These are phyloP conservation scores for Karalla daura DNA, from an alignment of 2,797 vertebrate genomes.

Conservation along the genomic window DNA sequence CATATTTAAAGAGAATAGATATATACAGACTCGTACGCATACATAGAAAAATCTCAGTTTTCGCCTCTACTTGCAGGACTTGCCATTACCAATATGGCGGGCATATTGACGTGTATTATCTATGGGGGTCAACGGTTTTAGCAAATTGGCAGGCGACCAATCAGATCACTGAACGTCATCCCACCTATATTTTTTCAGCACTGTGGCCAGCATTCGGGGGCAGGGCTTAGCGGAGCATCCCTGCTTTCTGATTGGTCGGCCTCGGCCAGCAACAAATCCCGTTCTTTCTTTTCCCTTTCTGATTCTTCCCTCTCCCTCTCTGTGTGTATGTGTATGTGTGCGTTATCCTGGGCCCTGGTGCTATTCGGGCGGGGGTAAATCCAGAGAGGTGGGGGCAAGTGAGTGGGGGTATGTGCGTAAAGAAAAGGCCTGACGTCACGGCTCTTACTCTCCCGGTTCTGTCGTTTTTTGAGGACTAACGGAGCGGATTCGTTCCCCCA, in stretches of 20 bases:
- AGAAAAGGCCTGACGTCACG: conserved; percentile 73
- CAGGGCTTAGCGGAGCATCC: conserved; percentile 21
- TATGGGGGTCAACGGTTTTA: no score
- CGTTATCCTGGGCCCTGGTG: conserved; percentile 9
- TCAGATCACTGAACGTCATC: conserved; percentile 14
- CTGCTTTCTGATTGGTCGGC: conserved; percentile 61
- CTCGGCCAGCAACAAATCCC: conserved; percentile 61
- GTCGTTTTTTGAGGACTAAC: conserved; percentile 56
- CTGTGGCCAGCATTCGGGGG: conserved; percentile 60
- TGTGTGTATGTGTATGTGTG: no score
- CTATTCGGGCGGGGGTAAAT: conserved; percentile 40
- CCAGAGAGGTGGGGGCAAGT: no score
- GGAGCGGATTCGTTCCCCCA: conserved; percentile 29
- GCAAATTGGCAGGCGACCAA: conserved; percentile 24
- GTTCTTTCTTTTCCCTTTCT: conserved; percentile 21
- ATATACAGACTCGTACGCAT: no score
- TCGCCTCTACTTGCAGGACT: no score
- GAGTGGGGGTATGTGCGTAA: conserved; percentile 43
- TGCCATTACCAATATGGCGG: no score
- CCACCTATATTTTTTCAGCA: conserved; percentile 51
- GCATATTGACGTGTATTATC: no score
- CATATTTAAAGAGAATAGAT: no score
- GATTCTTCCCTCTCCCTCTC: no score
- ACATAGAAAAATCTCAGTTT: no score
- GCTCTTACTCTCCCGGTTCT: conserved; percentile 62